Base-by-base conservation (phyloP, 2,113 vertebrate species). In the Stictonetta naevosa region DNA sequence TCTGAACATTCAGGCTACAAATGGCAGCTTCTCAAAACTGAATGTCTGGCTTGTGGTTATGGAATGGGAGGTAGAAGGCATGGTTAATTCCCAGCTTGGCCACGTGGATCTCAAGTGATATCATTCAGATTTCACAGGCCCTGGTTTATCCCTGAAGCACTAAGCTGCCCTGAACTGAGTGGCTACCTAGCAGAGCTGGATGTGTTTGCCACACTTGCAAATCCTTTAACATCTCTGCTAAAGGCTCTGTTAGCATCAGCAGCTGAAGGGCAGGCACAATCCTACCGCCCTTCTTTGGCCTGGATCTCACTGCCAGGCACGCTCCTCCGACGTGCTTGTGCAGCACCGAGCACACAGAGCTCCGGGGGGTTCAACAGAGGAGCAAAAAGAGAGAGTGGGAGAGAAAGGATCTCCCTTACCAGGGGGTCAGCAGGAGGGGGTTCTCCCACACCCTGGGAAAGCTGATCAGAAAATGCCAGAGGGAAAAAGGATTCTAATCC, bases 11-110 rank as follows among this genome's bases (percentile, higher is more conserved):
- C 62, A 92, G 58, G 62, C 94, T 34, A 34, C 66, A 78, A 94
- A 93, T 68, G 62, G 88, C 92, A 95, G 63, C 78, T 69, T 22
- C 94, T 95, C 74, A 89, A 83, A 96, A 86, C 78, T 52, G 62
- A 84, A 53, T 17, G 13, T 28, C 2, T 81, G 52, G 58, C 31
- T 86, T 63, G 78, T 89, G 67, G 91, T 86, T 93, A 85, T 93
- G 81, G 31, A 83, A 62, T n/a, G 34, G 26, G n/a, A 96, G 71
- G 60, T 33, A 71, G 82, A 3, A 1, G 14, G 67, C 9, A 56
- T 9, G 1, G 46, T 59, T 58, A 96, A 86, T 73, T 79, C 62
- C 58, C 76, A 91, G 62, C 74, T 92, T 0, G 0, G 86, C 66
- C 69, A 94, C 86, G 69, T n/a, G 38, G 13, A 42, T 26, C 56